Conservation (phyloP, 2,113 vertebrate genomes). For the Cheirogaleus medius region DNA sequence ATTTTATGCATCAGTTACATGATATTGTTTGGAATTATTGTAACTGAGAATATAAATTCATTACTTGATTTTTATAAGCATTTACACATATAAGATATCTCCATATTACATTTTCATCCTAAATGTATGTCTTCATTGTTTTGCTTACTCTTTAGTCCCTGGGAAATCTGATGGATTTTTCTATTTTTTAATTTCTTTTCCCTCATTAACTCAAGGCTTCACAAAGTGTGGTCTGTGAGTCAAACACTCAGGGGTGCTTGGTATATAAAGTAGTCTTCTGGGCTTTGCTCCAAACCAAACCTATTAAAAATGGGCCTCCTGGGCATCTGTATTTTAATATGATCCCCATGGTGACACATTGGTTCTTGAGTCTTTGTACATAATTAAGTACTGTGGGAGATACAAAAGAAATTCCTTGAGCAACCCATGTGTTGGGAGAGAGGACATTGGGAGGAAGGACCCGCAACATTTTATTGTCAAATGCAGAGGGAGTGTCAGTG, state of each 20-base stretch:
- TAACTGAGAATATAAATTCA: neutral
- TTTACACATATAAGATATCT: neutral
- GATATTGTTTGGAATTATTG: neutral
- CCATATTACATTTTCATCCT: neutral
- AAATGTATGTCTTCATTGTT: neutral
- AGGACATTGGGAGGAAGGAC: neutral
- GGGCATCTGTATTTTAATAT: neutral
- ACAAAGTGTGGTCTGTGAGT: neutral
- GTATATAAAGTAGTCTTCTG: neutral
- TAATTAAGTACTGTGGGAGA: neutral
- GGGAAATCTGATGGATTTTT: neutral
- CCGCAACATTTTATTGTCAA: rapidly evolving
- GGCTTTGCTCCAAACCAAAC: neutral
- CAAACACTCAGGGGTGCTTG: neutral
- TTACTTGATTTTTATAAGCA: neutral
- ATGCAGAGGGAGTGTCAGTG: neutral
- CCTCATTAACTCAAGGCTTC: neutral
- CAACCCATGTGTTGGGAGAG: rapidly evolving
- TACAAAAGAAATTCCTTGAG: neutral
- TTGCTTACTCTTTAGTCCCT: neutral
- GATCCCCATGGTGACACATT: neutral
- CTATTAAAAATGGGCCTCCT: neutral
- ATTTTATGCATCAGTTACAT: neutral
- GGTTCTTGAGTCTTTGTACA: neutral
- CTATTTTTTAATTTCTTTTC: neutral